A percentile compares a stretch with the other conserved stretches of the same genome.
phyloP scores from a whole-genome alignment of 2,797 vertebrate genomes.

The Denticeps clupeoides region DNA sequence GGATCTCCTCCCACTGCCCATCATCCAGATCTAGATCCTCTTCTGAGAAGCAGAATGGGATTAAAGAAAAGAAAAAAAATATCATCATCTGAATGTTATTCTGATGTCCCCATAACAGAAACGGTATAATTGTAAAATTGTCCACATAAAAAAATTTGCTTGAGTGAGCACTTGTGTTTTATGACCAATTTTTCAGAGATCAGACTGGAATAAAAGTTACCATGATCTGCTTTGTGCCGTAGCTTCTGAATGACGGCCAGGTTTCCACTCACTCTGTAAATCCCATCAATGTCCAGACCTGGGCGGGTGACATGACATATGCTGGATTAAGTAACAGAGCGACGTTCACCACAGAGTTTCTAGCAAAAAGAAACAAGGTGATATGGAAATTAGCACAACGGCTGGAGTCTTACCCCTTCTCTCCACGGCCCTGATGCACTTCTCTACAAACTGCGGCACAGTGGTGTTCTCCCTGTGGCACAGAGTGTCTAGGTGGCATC shows the following conservation, averaged over 20 bases:
- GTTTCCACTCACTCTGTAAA: slow-evolving; percentile 89
- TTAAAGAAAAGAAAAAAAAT: neutral
- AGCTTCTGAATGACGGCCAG: slow-evolving; percentile 85
- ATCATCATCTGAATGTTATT: too few species aligned
- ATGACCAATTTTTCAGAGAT: neutral
- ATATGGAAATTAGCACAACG: too few species aligned
- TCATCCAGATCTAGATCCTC: slow-evolving; percentile 81
- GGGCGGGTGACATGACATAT: too few species aligned
- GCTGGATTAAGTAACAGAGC: neutral
- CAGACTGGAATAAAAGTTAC: slow-evolving; percentile 45
- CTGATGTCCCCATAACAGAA: too few species aligned
- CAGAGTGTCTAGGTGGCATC: slow-evolving; percentile 70
- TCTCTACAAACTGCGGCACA: slow-evolving; percentile 71
- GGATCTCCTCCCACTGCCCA: slow-evolving; percentile 84
- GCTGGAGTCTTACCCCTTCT: slow-evolving; percentile 70
- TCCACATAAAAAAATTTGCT: too few species aligned
- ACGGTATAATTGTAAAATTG: too few species aligned
- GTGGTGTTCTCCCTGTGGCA: slow-evolving; percentile 68
- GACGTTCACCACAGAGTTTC: neutral
- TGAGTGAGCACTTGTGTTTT: too few species aligned
- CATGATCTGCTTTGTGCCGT: slow-evolving; percentile 79
- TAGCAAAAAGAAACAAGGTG: neutral
- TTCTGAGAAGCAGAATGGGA: slow-evolving; percentile 39
- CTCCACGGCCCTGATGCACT: slow-evolving; percentile 75
- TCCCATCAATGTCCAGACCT: slow-evolving; percentile 82